Evolutionary conservation across 2,113 vertebrate species (phyloP).

Genomic region (Eonycteris spelaea): DNA sequence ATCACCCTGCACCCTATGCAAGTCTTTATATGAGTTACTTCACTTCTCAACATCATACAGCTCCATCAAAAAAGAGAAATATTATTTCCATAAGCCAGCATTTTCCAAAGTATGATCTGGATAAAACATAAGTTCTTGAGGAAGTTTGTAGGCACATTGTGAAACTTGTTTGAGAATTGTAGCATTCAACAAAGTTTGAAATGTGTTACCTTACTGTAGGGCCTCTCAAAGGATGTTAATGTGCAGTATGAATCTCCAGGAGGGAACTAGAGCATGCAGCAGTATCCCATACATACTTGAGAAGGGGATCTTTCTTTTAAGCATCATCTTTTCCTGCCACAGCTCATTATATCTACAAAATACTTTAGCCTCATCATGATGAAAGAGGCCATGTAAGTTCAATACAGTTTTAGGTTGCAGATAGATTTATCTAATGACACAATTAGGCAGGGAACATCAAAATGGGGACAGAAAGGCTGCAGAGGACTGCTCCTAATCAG

Average conservation of each 20-base stretch:
- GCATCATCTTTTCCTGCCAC: neutral
- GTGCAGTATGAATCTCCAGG: neutral
- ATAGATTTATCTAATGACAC: neutral
- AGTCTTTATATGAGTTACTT: neutral
- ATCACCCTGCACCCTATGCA: neutral
- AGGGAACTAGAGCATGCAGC: neutral
- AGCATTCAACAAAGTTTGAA: neutral
- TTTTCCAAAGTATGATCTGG: constrained; percentile 2
- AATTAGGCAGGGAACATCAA: neutral
- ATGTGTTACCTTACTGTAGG: neutral
- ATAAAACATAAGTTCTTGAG: neutral
- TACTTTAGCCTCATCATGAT: neutral
- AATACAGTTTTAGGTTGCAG: neutral
- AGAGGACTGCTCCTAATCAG: neutral
- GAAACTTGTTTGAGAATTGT: neutral
- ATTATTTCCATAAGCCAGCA: neutral
- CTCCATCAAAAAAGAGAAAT: neutral
- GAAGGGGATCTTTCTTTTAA: neutral
- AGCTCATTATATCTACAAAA: constrained; percentile 10
- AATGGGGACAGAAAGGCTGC: neutral
- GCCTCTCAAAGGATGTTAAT: neutral
- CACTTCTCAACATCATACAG: neutral
- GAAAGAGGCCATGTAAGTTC: neutral
- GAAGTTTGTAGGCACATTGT: neutral
- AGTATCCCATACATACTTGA: neutral